These are phyloP conservation scores for Mobula hypostoma DNA, from an alignment of 2,113 vertebrate species.

Conservation along the genomic window DNA sequence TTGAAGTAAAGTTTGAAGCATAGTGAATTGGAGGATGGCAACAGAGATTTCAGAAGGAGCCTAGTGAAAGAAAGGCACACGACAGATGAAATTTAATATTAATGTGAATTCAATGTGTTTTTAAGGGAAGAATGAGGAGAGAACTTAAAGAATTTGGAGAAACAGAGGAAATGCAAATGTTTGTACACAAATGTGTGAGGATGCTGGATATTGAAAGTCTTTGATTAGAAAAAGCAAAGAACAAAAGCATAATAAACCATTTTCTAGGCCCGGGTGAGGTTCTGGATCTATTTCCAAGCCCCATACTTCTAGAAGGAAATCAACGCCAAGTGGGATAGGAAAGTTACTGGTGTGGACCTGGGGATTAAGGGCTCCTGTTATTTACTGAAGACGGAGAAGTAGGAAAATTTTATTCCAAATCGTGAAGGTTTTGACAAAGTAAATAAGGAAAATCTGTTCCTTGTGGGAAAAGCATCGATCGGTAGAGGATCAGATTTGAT, in stretches of 20 bases:
- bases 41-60: background rate
- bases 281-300: background rate
- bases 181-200: background rate
- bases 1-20: background rate
- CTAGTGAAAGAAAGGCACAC: background rate
- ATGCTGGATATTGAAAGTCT: background rate
- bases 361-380: background rate
- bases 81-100: background rate
- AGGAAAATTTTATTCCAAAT: background rate
- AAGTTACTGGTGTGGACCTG: background rate
- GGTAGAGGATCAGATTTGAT: background rate
- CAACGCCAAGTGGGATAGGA: background rate
- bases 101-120: background rate
- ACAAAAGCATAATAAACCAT: background rate
- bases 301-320: background rate
- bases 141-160: background rate
- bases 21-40: background rate
- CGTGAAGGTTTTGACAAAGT: background rate
- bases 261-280: background rate
- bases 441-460: background rate
- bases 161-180: background rate
- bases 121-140: background rate
- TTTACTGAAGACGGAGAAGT: background rate
- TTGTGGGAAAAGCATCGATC: background rate
- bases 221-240: too few species aligned